These are phyloP conservation scores for Phocoena phocoena DNA, from an alignment of 2,113 vertebrate species.

Conservation along the genomic window DNA sequence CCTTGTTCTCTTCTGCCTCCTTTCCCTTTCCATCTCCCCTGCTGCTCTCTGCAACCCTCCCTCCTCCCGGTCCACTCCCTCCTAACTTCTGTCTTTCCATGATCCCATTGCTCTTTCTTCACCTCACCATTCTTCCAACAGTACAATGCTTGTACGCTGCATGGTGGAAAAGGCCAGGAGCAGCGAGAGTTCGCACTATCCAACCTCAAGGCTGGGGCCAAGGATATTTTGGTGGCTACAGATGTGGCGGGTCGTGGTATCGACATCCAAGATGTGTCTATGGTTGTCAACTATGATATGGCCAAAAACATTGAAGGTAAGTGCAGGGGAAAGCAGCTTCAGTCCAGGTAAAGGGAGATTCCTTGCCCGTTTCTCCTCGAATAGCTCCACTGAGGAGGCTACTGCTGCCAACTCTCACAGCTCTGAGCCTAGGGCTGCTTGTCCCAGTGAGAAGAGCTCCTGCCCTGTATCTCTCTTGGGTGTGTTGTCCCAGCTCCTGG, in stretches of 20 bases:
- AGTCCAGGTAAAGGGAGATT: background rate
- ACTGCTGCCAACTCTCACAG: background rate
- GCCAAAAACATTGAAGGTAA: conserved; percentile 99
- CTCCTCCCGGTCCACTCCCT: background rate
- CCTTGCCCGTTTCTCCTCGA: background rate
- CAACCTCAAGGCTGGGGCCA: conserved; percentile 97
- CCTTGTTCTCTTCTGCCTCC: background rate
- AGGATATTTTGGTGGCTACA: conserved; percentile 98
- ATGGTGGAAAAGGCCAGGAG: conserved; percentile 98
- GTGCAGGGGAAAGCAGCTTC: background rate
- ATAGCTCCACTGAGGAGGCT: background rate
- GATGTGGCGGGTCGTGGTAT: conserved; percentile 98
- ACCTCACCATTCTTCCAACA: conserved; percentile 63
- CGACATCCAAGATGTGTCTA: conserved; percentile 98
- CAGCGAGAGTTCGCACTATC: conserved; percentile 98
- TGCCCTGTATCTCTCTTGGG: background rate
- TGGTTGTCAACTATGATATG: conserved; percentile 99
- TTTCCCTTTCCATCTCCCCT: background rate
- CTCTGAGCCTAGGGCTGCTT: background rate
- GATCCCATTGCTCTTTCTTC: background rate
- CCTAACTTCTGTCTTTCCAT: background rate
- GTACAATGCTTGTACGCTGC: conserved; percentile 98
- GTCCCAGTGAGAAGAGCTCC: background rate
- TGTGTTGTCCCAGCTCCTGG: background rate
- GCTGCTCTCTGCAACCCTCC: background rate